A percentile compares a stretch with the other conserved stretches of the same genome.
phyloP scores from a whole-genome alignment of 92 coral and sea anemone genomes.

The Anthopleura xanthogrammica region DNA sequence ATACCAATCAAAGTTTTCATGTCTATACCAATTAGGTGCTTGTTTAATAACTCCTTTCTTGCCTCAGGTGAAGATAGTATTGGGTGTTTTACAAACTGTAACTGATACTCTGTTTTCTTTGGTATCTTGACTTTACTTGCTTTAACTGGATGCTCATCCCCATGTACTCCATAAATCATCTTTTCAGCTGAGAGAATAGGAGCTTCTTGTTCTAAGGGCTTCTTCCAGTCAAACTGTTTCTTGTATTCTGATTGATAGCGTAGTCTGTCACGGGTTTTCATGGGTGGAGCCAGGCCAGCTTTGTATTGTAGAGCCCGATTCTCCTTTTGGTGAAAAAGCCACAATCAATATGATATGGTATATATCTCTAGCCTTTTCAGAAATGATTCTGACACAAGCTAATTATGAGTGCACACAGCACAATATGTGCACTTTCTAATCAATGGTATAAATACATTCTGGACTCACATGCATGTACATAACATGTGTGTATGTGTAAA shows the following conservation, averaged over 20 bases:
- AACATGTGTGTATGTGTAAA: not conserved
- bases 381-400: no score
- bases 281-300: slow-evolving; percentile 52
- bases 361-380: no score
- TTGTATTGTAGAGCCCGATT: slow-evolving; percentile 58
- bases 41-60: slow-evolving; percentile 10
- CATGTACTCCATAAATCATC: slow-evolving; percentile 45
- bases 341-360: not conserved
- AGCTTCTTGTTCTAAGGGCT: slow-evolving; percentile 44
- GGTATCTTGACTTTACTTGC: slow-evolving; percentile 35
- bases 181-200: slow-evolving; percentile 63
- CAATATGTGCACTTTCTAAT: no score
- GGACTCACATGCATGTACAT: no score
- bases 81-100: slow-evolving; percentile 54
- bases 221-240: slow-evolving; percentile 66
- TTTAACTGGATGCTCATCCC: slow-evolving; percentile 39
- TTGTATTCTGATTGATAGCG: slow-evolving; percentile 58
- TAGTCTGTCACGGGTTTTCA: slow-evolving; percentile 38
- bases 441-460: no score
- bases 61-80: not conserved
- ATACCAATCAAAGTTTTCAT: no score
- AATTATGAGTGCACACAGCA: no score
- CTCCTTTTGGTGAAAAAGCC: slow-evolving; percentile 13
- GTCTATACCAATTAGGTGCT: not conserved
- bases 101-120: slow-evolving; percentile 60